Evolutionary conservation across 2,113 vertebrate genomes (phyloP), one percentile per base, ranked within the genome.

Genomic region (Rhea pennata): DNA sequence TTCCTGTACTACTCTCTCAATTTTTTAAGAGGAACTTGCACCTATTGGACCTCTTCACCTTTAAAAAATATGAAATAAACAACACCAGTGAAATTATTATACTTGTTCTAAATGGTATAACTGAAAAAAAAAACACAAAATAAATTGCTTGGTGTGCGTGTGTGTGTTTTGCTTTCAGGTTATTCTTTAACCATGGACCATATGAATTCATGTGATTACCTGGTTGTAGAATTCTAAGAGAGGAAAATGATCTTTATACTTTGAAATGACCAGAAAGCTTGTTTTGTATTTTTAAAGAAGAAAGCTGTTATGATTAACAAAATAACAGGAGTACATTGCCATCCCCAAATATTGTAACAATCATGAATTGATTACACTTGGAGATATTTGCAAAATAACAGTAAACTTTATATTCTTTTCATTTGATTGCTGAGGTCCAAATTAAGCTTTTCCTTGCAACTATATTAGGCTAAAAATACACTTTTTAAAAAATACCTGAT

Each of bases 251-350:
- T 83, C 85, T 87, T 91, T 93, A 50, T 67, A 61, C 53, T 77
- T 75, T 62, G 58, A 88, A 92, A 87, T 88, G 4, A 50, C 36
- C 77, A 53, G 58, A 85, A 85, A 84, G 79, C 24, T 59, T 54
- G 7, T 76, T 56, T 51, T 50, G 64, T 91, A 46, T 26, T 91
- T 97, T 85, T 94, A 84, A 91, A 90, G 59, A 46, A 88, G 31
- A 15, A 89, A 87, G 64, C 24, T 59, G 13, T 8, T 87, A 67
- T 64, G n/a, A 70, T 66, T 51, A 11, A 58, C 77, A 70, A 87
- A 90, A 71, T 64, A 27, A 26, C 5, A 65, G 36, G 15, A 69
- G 27, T 62, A 10, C 16, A 13, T 1, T 71, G 51, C 51, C 27
- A 65, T 42, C 29, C 31, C 48, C 73, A 82, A 79, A 48, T 9